Conservation (phyloP, 2,113 vertebrate species). For the Nematolebias whitei region DNA sequence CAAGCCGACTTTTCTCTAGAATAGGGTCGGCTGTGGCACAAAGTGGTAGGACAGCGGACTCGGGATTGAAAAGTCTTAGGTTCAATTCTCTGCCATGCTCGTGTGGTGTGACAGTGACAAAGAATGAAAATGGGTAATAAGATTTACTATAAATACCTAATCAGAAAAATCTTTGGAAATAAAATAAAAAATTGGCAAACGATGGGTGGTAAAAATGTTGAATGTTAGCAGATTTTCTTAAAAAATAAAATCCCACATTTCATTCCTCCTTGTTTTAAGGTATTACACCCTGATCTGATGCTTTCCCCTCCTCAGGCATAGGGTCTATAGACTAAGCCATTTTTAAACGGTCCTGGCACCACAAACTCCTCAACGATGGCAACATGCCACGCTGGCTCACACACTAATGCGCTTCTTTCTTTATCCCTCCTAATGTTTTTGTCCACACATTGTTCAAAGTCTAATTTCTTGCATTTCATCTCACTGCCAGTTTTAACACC, state of each 20-base stretch:
- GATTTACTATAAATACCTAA: background rate
- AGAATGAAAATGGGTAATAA: background rate
- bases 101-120: no score
- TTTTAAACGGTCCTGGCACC: conserved; percentile 57
- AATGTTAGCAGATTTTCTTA: conserved; percentile 1
- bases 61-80: no score
- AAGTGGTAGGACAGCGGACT: no score
- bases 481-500: background rate
- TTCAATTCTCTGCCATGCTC: no score
- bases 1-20: background rate
- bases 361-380: conserved; percentile 37
- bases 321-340: conserved; percentile 27
- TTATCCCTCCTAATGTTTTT: conserved; percentile 23
- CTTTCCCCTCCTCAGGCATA: conserved; percentile 28
- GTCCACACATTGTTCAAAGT: conserved; percentile 23
- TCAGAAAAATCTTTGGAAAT: background rate
- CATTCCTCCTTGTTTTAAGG: background rate
- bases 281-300: conserved; percentile 17
- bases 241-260: background rate
- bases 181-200: background rate
- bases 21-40: no score
- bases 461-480: conserved; percentile 3
- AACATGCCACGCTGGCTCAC: conserved; percentile 31
- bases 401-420: conserved; percentile 22
- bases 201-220: conserved; percentile 3